Base-by-base conservation (phyloP, 2,888 invertebrate species). In the Adelphocoris suturalis region DNA sequence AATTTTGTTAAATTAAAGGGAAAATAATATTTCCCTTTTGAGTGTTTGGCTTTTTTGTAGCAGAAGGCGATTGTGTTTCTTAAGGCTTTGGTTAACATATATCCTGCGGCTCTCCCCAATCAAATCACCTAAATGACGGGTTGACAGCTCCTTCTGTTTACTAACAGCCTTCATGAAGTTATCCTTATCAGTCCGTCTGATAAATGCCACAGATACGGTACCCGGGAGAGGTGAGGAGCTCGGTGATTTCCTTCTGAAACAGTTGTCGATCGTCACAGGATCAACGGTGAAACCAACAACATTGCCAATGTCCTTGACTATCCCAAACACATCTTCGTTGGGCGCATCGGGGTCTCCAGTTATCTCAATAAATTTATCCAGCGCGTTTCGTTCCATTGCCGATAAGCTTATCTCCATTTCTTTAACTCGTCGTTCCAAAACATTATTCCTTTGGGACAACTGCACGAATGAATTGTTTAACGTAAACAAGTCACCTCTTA, bases 291-390 rank as follows among this genome's bases (percentile, higher is more conserved):
- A 55, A 55, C 55, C 55, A 9, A 55, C 5, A 13, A 13, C 55
- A 4, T 55, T 55, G 5, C 55, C 55, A 55, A 55, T 2, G 5
- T 55, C 13, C 55, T 55, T 55, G 13, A 55, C 55, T 16, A 55
- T 13, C 7, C 13, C 13, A 55, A 4, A 55, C 4, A 55, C 55
- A 55, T 55, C 13, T 16, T 55, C 55, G 16, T 13, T 13, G 4
- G 55, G 55, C 13, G 4, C 55, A 13, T 55, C 55, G 3, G 55
- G 55, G 16, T 16, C 55, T 55, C 55, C 55, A 3, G 75, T 23
- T 19, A 75, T 75, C 23, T 75, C 75, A 75, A 75, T 19, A 75
- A 11, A 75, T n/a, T 75, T 75, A 5, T 75, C 75, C 3, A 55
- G 55, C 16, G 55, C 55, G 16, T 4, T 16, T 55, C 16, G 55